Conservation (phyloP, 1,140 invertebrate genomes). For the Leguminivora glycinivorella region DNA sequence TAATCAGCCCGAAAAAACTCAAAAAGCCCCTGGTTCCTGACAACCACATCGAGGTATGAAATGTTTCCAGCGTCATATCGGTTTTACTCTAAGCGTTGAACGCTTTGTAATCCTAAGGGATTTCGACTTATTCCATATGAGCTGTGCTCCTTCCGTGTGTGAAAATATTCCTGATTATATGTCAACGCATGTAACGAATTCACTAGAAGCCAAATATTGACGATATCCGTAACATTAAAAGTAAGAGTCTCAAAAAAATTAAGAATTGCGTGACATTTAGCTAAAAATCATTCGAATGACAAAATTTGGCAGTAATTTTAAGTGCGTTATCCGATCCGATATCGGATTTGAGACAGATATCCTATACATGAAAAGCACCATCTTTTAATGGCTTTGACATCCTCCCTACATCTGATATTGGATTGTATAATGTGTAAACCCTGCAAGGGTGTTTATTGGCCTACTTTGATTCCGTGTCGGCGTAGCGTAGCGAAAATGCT, state of each 20-base stretch:
- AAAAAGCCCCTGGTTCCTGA: constrained; percentile 78
- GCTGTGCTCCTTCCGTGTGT: constrained; percentile 17
- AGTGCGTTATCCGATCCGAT: no score
- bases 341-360: no score
- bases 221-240: not conserved
- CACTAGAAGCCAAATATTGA: not conserved
- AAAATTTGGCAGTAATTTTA: not conserved
- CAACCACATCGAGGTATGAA: constrained; percentile 87
- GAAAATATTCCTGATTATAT: not conserved
- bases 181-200: not conserved
- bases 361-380: no score
- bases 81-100: constrained; percentile 14
- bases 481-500: not conserved
- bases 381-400: no score
- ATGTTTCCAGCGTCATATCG: constrained; percentile 31
- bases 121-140: not conserved
- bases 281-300: not conserved
- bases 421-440: no score
- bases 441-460: not conserved
- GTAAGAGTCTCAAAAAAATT: no score
- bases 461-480: not conserved
- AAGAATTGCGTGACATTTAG: not conserved
- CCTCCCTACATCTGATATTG: no score
- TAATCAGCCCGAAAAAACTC: constrained; percentile 83
- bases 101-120: constrained; percentile 19